Conservation (phyloP, 92 coral and sea anemone genomes). For the Desmophyllum pertusum region DNA sequence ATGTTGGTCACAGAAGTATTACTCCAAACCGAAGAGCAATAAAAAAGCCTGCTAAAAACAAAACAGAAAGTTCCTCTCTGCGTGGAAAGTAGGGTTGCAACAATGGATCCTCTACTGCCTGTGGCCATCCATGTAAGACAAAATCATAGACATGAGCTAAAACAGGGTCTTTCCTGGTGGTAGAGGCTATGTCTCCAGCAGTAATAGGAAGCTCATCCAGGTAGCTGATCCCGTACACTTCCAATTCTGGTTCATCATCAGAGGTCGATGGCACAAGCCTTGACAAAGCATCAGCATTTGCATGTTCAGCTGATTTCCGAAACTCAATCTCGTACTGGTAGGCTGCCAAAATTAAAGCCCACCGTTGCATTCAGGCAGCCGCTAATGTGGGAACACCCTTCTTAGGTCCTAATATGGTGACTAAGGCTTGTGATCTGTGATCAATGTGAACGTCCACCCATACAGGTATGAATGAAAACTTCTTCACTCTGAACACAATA, state of each 20-base stretch:
- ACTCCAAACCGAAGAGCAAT: too few species aligned
- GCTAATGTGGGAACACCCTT: slow-evolving; percentile 50
- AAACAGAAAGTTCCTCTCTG: slow-evolving; percentile 11
- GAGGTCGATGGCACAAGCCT: slow-evolving; percentile 11
- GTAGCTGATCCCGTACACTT: slow-evolving; percentile 19
- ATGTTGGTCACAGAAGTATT: too few species aligned
- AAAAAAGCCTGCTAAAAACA: too few species aligned
- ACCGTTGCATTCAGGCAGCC: slow-evolving; percentile 59
- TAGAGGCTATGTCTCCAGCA: slow-evolving; percentile 34
- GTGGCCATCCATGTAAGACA: slow-evolving; percentile 4
- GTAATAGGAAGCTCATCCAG: slow-evolving; percentile 47
- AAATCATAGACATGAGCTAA: slow-evolving; percentile 8
- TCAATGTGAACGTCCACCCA: slow-evolving; percentile 55
- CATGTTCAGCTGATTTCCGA: slow-evolving; percentile 43
- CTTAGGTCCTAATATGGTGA: slow-evolving; percentile 59
- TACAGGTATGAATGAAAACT: slow-evolving; percentile 57
- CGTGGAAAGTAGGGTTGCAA: slow-evolving; percentile 9
- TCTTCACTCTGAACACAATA: background rate
- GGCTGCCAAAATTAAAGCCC: slow-evolving; percentile 57
- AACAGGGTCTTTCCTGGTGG: slow-evolving; percentile 15
- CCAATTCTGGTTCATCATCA: background rate
- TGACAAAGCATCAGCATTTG: slow-evolving; percentile 61
- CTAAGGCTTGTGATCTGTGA: slow-evolving; percentile 58
- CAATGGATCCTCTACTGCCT: slow-evolving; percentile 3
- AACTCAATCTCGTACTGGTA: slow-evolving; percentile 55